Evolutionary conservation across 2,888 invertebrate genomes (phyloP).

Genomic region (Agriotes lineatus): DNA sequence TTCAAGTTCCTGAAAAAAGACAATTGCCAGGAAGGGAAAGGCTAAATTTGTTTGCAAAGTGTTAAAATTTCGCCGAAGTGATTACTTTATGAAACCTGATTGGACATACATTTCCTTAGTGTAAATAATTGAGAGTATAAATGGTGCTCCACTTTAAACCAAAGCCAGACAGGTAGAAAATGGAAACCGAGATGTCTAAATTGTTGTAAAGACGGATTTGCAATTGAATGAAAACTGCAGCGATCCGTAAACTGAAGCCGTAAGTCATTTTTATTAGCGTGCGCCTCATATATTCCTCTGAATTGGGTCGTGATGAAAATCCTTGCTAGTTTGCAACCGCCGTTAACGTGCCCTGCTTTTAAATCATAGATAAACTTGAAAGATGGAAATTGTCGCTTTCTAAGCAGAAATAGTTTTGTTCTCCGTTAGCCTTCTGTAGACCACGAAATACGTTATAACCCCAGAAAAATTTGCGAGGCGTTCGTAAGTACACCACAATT

Average conservation of each 20-base stretch:
- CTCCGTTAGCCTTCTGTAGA: not conserved
- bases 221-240: conserved; percentile 33
- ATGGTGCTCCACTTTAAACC: not conserved
- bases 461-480: too few relatives aligned
- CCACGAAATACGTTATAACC: not conserved
- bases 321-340: conserved; percentile 8
- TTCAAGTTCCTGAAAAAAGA: too few relatives aligned
- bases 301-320: conserved; percentile 15
- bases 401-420: not conserved
- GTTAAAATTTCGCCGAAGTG: too few relatives aligned
- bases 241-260: conserved; percentile 23
- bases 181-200: not conserved
- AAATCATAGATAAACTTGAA: conserved; percentile 19
- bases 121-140: too few relatives aligned
- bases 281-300: conserved; percentile 20
- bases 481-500: too few relatives aligned
- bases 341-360: not conserved
- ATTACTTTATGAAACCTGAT: too few relatives aligned
- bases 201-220: conserved; percentile 15
- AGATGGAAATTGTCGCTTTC: conserved; percentile 3
- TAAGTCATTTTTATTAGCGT: conserved; percentile 29
- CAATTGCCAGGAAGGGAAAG: too few relatives aligned
- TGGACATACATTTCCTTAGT: too few relatives aligned
- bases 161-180: not conserved
- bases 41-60: too few relatives aligned